Conservation (phyloP, 2,797 vertebrate species). For the Limosa lapponica region DNA sequence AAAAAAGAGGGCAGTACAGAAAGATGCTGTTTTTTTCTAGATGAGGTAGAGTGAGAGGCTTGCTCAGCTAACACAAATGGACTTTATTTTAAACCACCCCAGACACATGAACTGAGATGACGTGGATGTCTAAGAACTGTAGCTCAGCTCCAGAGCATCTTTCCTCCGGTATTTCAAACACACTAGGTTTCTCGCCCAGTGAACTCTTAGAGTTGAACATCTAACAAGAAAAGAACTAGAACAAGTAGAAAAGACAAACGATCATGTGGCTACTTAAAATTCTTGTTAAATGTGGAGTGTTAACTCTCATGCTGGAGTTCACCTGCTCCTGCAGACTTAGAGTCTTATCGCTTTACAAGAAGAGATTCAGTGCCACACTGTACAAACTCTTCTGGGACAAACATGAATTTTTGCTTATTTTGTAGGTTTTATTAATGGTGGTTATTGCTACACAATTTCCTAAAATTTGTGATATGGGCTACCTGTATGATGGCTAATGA, state of each 20-base stretch:
- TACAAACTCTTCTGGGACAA: not conserved
- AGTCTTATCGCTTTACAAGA: not conserved
- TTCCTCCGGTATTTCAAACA: not conserved
- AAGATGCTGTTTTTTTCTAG: not conserved
- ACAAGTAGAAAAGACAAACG: not conserved
- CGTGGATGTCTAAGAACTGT: not conserved
- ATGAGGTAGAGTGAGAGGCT: not conserved
- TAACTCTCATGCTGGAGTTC: not conserved
- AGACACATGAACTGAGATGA: not conserved
- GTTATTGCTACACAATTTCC: not conserved
- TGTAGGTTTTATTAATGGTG: not conserved
- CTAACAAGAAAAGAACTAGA: not conserved
- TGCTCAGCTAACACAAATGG: not conserved
- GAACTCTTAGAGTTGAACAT: not conserved
- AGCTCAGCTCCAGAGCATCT: not conserved
- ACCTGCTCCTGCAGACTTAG: not conserved
- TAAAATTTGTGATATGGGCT: not conserved
- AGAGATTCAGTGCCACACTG: not conserved
- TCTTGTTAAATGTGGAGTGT: not conserved
- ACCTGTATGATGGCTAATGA: not conserved
- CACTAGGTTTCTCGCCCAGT: not conserved
- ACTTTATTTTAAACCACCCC: not conserved
- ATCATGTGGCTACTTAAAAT: not conserved
- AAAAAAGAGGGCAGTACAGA: not conserved
- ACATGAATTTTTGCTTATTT: not conserved